Evolutionary conservation across 2,797 vertebrate genomes (phyloP).

Genomic region (Onychomys leucogaster): DNA sequence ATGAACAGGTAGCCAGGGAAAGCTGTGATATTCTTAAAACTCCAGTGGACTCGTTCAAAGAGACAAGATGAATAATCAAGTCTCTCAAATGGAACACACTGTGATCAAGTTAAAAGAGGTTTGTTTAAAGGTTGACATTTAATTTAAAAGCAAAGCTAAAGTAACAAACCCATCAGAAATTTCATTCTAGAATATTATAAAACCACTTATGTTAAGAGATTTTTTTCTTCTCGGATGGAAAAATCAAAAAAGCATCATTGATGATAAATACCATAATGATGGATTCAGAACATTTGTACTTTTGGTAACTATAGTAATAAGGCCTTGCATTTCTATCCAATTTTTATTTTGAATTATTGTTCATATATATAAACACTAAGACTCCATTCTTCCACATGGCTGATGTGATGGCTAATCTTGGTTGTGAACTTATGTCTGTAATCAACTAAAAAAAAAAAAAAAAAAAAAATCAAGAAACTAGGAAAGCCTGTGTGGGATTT

Average conservation of each 20-base stretch:
- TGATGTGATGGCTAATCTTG: not conserved
- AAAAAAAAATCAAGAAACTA: not conserved
- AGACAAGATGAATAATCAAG: not conserved
- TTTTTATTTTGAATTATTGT: not conserved
- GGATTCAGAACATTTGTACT: conserved; percentile 43
- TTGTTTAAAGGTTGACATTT: not conserved
- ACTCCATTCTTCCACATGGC: not conserved
- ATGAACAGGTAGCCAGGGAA: not conserved
- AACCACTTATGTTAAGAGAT: conserved; percentile 48
- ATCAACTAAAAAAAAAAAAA: not conserved
- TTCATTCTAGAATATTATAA: conserved; percentile 40
- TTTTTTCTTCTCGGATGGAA: conserved; percentile 63
- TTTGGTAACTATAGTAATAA: not conserved
- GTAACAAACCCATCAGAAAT: not conserved
- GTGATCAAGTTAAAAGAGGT: not conserved
- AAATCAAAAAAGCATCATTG: conserved; percentile 37
- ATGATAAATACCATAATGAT: conserved; percentile 59
- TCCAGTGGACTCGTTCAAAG: conserved; percentile 37
- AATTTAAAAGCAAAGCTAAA: not conserved
- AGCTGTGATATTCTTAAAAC: not conserved
- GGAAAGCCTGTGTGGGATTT: not conserved
- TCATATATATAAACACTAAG: not conserved
- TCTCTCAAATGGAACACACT: not conserved
- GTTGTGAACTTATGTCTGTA: not conserved
- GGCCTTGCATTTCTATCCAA: not conserved